Percentiles rank a stretch among this genome's conserved stretches.
Conservation (phyloP, 1,140 invertebrate species). For the Chrysoperla carnea region DNA sequence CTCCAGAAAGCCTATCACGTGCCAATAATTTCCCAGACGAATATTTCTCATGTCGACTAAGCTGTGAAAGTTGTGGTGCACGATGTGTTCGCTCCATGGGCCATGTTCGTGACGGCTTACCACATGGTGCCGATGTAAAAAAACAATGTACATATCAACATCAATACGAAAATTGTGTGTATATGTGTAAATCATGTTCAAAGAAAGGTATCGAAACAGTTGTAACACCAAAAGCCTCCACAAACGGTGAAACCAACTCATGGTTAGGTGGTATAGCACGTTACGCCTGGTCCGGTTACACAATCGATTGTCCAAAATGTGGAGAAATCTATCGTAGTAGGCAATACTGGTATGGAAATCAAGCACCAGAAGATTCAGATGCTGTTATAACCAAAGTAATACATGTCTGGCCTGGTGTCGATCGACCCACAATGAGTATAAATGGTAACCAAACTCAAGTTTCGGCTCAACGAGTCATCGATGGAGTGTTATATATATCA, state of each 20-base stretch:
- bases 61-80: conserved; percentile 51
- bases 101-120: conserved; percentile 46
- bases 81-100: conserved; percentile 63
- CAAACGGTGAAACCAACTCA: conserved; percentile 42
- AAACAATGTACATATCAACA: conserved; percentile 52
- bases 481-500: conserved; percentile 51
- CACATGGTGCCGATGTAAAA: conserved; percentile 32
- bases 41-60: conserved; percentile 59
- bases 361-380: conserved; percentile 47
- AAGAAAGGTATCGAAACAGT: conserved; percentile 39
- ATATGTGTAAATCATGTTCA: conserved; percentile 46
- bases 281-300: conserved; percentile 67
- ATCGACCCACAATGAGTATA: conserved; percentile 8
- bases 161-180: conserved; percentile 62
- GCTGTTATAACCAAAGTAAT: conserved; percentile 44
- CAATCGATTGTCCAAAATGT: conserved; percentile 64
- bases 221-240: conserved; percentile 38
- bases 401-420: conserved; percentile 66
- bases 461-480: conserved; percentile 56
- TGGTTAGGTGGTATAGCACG: conserved; percentile 57
- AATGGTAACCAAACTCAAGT: conserved; percentile 28
- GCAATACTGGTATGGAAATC: conserved; percentile 76
- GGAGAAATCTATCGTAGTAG: conserved; percentile 67
- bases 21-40: conserved; percentile 57
- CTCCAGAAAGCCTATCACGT: conserved; percentile 21